phyloP scores from a whole-genome alignment of 2,113 vertebrate species.

The Phodopus roborovskii region DNA sequence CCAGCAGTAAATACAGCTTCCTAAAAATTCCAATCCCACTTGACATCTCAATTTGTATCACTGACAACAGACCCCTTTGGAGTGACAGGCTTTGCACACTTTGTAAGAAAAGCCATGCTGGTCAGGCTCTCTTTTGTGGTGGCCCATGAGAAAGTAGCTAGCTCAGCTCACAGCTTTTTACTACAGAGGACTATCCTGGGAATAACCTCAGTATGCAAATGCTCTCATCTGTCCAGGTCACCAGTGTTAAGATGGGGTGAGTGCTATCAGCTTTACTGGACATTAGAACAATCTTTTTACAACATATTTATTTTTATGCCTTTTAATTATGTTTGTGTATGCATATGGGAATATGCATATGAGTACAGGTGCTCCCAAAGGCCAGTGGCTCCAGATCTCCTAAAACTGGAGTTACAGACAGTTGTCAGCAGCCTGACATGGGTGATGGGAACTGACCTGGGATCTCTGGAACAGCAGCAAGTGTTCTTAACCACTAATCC shows the following conservation, averaged over 20 bases:
- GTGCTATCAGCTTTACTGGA: not conserved
- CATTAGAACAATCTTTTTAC: not conserved
- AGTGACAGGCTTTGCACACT: not conserved
- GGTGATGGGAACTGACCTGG: not conserved
- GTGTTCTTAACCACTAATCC: not conserved
- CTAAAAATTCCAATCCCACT: not conserved
- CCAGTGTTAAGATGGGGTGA: not conserved
- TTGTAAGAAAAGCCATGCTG: not conserved
- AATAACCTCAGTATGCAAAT: not conserved
- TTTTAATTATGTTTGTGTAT: not conserved
- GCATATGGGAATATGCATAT: not conserved
- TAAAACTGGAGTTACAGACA: not conserved
- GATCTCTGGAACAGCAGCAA: not conserved
- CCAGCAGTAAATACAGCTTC: not conserved
- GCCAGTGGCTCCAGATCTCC: not conserved
- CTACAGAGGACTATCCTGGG: not conserved
- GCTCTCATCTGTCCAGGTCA: not conserved
- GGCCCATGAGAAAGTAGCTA: not conserved
- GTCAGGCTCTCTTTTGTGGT: not conserved
- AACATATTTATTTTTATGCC: not conserved
- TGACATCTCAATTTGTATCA: not conserved
- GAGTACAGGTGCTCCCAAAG: not conserved
- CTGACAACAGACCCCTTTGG: not conserved
- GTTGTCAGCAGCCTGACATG: not conserved
- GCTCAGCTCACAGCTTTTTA: not conserved